phyloP scores from a whole-genome alignment of 2,113 vertebrate genomes.

The Festucalex cinctus region DNA sequence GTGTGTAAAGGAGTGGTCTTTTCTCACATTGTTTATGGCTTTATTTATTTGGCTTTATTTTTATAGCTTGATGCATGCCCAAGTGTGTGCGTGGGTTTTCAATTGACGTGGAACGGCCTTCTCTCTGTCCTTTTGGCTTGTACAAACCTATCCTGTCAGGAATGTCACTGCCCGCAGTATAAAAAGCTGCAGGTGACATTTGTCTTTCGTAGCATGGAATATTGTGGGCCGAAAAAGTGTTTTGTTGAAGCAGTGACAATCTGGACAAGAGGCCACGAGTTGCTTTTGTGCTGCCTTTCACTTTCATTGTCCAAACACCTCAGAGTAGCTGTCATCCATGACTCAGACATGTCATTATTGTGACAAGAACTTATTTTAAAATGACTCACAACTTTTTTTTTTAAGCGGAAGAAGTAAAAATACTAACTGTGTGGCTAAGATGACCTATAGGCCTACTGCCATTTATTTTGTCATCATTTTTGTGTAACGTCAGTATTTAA shows the following conservation, averaged over 20 bases:
- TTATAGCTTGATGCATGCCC: not conserved
- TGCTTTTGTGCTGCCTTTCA: not conserved
- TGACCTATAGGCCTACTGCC: not conserved
- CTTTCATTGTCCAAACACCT: not conserved
- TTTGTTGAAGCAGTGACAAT: not conserved
- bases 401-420: not conserved
- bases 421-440: not conserved
- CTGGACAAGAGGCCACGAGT: not conserved
- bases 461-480: not conserved
- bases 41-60: too few species aligned
- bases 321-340: not conserved
- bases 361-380: not conserved
- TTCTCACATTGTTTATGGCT: not conserved
- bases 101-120: conserved; percentile 2
- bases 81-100: not conserved
- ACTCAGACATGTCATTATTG: not conserved
- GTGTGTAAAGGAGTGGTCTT: not conserved
- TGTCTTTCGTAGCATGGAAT: not conserved
- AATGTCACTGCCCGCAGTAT: conserved; percentile 17
- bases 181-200: conserved; percentile 1
- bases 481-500: not conserved
- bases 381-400: too few species aligned
- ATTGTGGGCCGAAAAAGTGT: not conserved
- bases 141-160: conserved; percentile 32
- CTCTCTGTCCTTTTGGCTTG: conserved; percentile 11